Evolutionary conservation across 2,113 vertebrate genomes (phyloP), one percentile per base, ranked within the genome.

Genomic region (Naja naja): DNA sequence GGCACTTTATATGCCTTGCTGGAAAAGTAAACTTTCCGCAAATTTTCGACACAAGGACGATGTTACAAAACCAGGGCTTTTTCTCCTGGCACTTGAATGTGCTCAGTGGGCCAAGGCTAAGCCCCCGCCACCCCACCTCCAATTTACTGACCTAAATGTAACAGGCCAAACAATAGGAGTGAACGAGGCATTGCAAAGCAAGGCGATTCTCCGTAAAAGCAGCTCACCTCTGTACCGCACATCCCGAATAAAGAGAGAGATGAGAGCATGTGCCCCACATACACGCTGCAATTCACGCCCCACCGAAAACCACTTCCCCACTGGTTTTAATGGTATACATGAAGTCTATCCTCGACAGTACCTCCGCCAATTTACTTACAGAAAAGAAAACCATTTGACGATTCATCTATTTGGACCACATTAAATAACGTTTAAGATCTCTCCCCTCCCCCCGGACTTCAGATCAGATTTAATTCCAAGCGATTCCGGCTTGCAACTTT

Each of bases 1-100:
- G 97, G 97, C 98, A 86, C 47, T 34, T 8, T 25, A 95, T 97
- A 96, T 96, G 53, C 95, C 94, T 94, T 34, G 87, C 14, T 54
- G 81, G 86, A 91, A 58, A 60, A 92, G 64, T 88, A 89, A 89
- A 91, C 49, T 89, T 90, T 88, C 47, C 74, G 0, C 2, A 87
- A 69, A 90, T 88, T 69, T 95, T 94, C 94, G 30, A 90, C 94
- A 87, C 89, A 93, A 87, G 3, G 89, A 90, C 88, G 58, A 87
- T 3, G 16, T 34, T 45, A 87, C 49, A 64, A 60, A 85, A 10
- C 11, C 16, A 47, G 45, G 10, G 4, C 49, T 86, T 30, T 60
- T 86, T 54, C 56, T 88, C 25, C 64, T 22, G 56, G 56, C 56
- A 60, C 25, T 89, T 60, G 60, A 45, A 89, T 47, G 90, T n/a